Evolutionary conservation across 2,113 vertebrate genomes (phyloP), one percentile per base, ranked within the genome.

Genomic region (Anguilla japonica): DNA sequence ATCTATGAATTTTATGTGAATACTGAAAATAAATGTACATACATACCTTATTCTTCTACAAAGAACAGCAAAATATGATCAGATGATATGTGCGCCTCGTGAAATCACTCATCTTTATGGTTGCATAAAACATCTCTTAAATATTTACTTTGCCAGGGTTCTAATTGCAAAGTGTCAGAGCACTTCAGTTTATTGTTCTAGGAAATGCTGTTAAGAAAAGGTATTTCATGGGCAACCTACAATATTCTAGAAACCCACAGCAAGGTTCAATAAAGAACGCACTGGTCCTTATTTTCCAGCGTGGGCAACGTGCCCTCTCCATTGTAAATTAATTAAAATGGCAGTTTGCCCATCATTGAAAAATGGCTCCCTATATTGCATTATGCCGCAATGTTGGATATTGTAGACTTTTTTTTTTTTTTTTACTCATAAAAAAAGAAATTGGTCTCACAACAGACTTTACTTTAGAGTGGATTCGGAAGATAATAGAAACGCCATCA

Each of bases 321-420:
- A 92, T 92, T 91, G 90, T 86, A 89, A 88, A 90, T 89, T 92
- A 89, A 95, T 92, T 93, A 90, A 95, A 94, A 91, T 93, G 94
- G 93, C 92, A 90, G 43, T 9, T 11, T 91, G 93, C 92, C 93
- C 88, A 90, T 89, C 71, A n/a, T 75, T 82, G 84, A 57, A 82
- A 82, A 78, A 87, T n/a, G 60, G 71, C 14, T 41, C 60, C 78
- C 46, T 29, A 46, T 80, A 22, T 39, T 79, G 46, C 67, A 84
- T 29, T 82, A 43, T 82, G 53, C 46, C 60, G 56, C 14, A 82
- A 34, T 67, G 22, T 22, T 81, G 34, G 34, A 34, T 34, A 81
- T 29, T 57, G 26, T 18, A 50, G 2, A 13, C 34, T 41, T 6
- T 85, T 29, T 80, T 20, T 2, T 29, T 86, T 46, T 63, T 26